A percentile compares a stretch with the other conserved stretches of the same genome.
These are phyloP conservation scores for Pachyuromys duprasi DNA, from an alignment of 2,797 vertebrate species.

Conservation along the genomic window DNA sequence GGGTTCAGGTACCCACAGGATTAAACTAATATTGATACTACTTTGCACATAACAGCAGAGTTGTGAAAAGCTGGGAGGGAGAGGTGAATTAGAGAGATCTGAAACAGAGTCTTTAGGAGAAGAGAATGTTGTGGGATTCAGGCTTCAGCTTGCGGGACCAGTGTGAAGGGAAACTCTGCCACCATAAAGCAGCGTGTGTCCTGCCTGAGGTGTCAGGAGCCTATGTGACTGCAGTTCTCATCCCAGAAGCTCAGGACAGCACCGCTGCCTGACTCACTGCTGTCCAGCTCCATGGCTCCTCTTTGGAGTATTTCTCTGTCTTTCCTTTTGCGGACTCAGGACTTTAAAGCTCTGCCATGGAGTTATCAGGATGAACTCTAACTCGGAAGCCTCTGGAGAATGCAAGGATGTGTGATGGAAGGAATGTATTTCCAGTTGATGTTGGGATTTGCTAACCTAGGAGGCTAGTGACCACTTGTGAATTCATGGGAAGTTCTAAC, in stretches of 20 bases:
- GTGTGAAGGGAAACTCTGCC: background rate
- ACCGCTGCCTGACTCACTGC: no score
- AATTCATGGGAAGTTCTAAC: constrained; percentile 16
- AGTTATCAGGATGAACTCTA: background rate
- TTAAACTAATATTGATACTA: background rate
- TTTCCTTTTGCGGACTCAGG: background rate
- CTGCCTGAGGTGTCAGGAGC: background rate
- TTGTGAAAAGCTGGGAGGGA: background rate
- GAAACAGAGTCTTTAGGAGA: background rate
- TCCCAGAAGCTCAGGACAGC: background rate
- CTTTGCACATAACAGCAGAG: background rate
- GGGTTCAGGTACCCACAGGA: background rate
- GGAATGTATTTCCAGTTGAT: background rate
- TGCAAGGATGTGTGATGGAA: background rate
- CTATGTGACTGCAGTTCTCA: background rate
- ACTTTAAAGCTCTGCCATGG: background rate
- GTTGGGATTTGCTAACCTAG: background rate
- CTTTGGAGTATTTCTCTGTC: background rate
- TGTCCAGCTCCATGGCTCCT: background rate
- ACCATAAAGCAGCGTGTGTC: background rate
- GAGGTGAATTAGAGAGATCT: background rate
- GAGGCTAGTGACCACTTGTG: background rate
- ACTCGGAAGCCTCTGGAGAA: background rate
- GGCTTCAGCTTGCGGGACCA: background rate
- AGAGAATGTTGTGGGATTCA: background rate